These are phyloP conservation scores for Trematomus bernacchii DNA, from an alignment of 2,797 vertebrate species.

Conservation along the genomic window DNA sequence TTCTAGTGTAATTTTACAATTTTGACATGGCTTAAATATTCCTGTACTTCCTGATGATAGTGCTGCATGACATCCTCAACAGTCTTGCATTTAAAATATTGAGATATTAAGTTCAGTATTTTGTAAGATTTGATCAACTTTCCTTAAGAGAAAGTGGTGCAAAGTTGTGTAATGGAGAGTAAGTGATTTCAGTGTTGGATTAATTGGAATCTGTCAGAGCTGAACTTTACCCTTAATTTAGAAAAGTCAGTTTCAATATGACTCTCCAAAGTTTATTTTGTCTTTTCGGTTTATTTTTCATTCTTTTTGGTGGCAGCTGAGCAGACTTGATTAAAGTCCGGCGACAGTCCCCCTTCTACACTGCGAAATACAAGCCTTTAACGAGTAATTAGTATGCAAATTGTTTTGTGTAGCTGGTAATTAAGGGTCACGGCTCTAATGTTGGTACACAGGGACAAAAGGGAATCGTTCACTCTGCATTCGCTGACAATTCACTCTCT, in stretches of 20 bases:
- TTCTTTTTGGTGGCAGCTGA: constrained; percentile 21
- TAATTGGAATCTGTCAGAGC: constrained; percentile 36
- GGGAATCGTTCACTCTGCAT: constrained; percentile 29
- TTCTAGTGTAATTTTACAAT: neutral
- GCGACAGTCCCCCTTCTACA: constrained; percentile 27
- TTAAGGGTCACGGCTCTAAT: constrained; percentile 53
- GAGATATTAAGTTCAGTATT: neutral
- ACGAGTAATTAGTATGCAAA: constrained; percentile 77
- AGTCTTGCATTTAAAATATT: neutral
- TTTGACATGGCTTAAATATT: neutral
- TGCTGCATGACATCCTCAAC: neutral
- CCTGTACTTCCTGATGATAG: neutral
- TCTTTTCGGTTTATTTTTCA: constrained; percentile 25
- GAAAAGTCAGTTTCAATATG: constrained; percentile 10
- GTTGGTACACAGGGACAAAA: constrained; percentile 41
- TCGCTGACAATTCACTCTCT: constrained; percentile 44
- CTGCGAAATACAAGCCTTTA: constrained; percentile 59
- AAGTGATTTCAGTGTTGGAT: constrained; percentile 43
- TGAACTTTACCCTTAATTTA: constrained; percentile 36
- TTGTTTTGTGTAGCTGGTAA: constrained; percentile 67
- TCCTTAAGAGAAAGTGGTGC: constrained; percentile 2
- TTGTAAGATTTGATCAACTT: neutral
- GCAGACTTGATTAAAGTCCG: constrained; percentile 40
- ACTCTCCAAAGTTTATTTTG: constrained; percentile 8
- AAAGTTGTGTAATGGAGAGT: constrained; percentile 35